Conservation (phyloP, 2,113 vertebrate genomes). For the Nothocercus julius region DNA sequence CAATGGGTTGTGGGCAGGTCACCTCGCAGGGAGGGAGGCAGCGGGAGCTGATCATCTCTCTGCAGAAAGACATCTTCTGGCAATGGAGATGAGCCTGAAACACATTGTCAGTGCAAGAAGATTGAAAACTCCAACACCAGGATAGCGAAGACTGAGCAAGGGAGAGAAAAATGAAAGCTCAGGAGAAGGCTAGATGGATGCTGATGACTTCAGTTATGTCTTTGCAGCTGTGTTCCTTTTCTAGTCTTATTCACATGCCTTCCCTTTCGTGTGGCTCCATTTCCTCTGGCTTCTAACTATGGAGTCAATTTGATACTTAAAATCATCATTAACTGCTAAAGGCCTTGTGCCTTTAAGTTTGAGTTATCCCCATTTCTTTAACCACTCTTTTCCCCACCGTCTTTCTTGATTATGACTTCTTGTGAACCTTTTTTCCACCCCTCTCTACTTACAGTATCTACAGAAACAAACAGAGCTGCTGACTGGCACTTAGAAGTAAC, state of each 20-base stretch:
- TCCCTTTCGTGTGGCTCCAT: fast-evolving
- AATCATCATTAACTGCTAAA: not conserved
- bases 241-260: fast-evolving
- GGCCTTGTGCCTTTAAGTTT: not conserved
- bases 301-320: not conserved
- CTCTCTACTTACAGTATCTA: not conserved
- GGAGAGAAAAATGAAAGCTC: fast-evolving
- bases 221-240: not conserved
- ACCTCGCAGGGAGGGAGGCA: not conserved
- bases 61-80: not conserved
- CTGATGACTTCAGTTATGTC: not conserved
- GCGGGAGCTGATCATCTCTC: not conserved
- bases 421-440: not conserved
- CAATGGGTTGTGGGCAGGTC: not conserved
- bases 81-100: not conserved
- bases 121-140: not conserved
- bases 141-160: fast-evolving
- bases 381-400: not conserved
- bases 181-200: not conserved
- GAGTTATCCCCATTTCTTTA: not conserved
- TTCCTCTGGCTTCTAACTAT: not conserved
- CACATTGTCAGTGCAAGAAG: fast-evolving
- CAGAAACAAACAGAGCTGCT: not conserved
- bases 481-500: fast-evolving
- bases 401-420: not conserved